Evolutionary conservation across 1,140 invertebrate species (phyloP), one percentile per base, ranked within the genome.

Genomic region (Drosophila biarmipes): DNA sequence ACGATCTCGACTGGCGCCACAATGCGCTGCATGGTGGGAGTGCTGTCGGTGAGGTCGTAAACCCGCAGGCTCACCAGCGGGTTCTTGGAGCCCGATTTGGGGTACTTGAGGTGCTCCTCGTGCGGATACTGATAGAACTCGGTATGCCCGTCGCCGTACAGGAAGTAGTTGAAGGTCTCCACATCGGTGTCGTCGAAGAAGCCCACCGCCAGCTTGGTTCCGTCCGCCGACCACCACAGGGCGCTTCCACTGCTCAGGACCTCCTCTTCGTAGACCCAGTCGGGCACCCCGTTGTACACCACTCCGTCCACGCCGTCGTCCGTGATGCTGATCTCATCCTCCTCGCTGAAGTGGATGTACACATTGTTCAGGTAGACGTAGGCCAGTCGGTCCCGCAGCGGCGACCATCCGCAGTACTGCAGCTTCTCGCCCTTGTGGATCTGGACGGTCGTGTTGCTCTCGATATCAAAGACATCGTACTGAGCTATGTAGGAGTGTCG

Each of bases 211-310:
- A 99, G 75, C 82, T 94, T 95, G 17, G 91, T 94, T 0, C 97
- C 97, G 84, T 95, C 94, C 0, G 95, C 94, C 2, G 97, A 98
- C 93, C 98, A 98, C 97, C 98, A 99, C 17, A 98, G 86, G 0
- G 98, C 97, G 76, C 95, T 94, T 46, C 97, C 96, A 4, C 95
- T 95, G 74, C 95, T 95, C 76, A 99, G 94, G 6, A 99, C 96
- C 92, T 99, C 98, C 95, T 98, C 98, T 94, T 96, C 95, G 90
- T 96, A 96, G 8, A 96, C 95, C 96, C 96, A 96, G 90, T 96
- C 96, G 34, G 95, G 94, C 5, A 96, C 93, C 5, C 95, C 96
- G 84, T 98, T 96, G 91, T 96, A 98, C 54, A 98, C 93, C 4
- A 94, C 92, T 40, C 94, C 94, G 1, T 93, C 82, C 1, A 92